Evolutionary conservation across 2,888 invertebrate species (phyloP).

Genomic region (Noctua comes): DNA sequence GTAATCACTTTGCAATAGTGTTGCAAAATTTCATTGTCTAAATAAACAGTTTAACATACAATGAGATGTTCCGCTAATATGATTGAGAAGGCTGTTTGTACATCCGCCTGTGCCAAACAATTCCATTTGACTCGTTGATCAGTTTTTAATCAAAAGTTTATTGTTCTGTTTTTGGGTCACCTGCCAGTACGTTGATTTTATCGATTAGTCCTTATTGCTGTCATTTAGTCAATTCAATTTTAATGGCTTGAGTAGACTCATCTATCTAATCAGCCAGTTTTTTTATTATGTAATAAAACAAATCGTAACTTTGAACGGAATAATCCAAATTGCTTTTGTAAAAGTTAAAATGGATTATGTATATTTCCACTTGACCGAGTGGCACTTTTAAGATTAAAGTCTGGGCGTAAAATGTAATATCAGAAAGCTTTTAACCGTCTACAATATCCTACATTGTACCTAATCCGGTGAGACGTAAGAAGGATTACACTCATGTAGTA

Average conservation of each 20-base stretch:
- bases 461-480: slow-evolving; percentile 10
- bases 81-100: slow-evolving; percentile 73
- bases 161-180: slow-evolving; percentile 55
- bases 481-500: slow-evolving; percentile 15
- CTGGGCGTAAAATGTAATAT: slow-evolving; percentile 44
- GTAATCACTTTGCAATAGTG: slow-evolving; percentile 62
- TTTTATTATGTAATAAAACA: slow-evolving; percentile 17
- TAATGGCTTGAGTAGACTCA: slow-evolving; percentile 39
- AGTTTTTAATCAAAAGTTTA: slow-evolving; percentile 57
- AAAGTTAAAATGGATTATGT: slow-evolving; percentile 44
- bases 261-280: slow-evolving; percentile 23
- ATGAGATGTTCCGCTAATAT: slow-evolving; percentile 77
- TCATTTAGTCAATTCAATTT: slow-evolving; percentile 21
- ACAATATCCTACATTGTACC: slow-evolving; percentile 42
- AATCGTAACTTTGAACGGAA: slow-evolving; percentile 27
- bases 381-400: slow-evolving; percentile 49
- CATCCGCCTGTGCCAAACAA: slow-evolving; percentile 62
- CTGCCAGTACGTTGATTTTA: slow-evolving; percentile 9
- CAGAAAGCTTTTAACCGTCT: slow-evolving; percentile 43
- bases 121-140: slow-evolving; percentile 48
- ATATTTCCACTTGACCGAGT: slow-evolving; percentile 43
- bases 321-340: slow-evolving; percentile 35
- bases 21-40: slow-evolving; percentile 72
- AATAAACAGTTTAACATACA: slow-evolving; percentile 82
- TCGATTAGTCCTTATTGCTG: slow-evolving; percentile 34